Evolutionary conservation across 2,797 vertebrate genomes (phyloP), one percentile per base, ranked within the genome.

Genomic region (Manis javanica): DNA sequence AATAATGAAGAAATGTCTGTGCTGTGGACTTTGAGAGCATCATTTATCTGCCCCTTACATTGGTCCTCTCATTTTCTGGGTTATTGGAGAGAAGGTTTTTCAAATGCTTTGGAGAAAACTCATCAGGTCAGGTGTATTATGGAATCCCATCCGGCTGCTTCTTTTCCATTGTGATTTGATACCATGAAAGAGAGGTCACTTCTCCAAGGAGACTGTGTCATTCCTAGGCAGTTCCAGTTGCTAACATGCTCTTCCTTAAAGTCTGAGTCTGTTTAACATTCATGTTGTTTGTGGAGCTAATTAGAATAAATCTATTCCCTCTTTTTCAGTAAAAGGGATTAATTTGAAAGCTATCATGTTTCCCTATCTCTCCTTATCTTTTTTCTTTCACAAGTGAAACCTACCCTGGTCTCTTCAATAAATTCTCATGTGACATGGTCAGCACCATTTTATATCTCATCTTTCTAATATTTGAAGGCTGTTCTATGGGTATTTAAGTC

Each of bases 101-200:
- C 19, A 90, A 42, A 64, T 55, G 55, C 53, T 95, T 91, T 88
- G 55, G 68, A 88, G 63, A 34, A 31, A 92, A 79, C 16, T 75
- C 69, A n/a, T 39, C 7, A 53, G 37, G 14, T 71, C 13, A 2
- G 46, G 31, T n/a, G 1, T 83, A 24, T 37, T n/a, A 68, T 63
- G 61, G 49, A 69, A 42, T n/a, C 29, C 3, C 6, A 46, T 5
- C 12, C 64, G 31, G 37, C 13, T 84, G 66, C 74, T 64, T 15
- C 46, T n/a, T 78, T 61, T 51, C 18, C 21, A 11, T 64, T 55
- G 51, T 82, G 63, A 85, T 74, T 39, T 95, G 85, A 61, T 68
- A 37, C 10, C 29, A 13, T 29, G 12, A 69, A 83, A 90, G 0
- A 18, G 12, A 85, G 29, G 3, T 31, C 19, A 16, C n/a, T 49